These are phyloP conservation scores for Phymatocera aterrima DNA, from an alignment of 2,888 invertebrate genomes.

Conservation along the genomic window DNA sequence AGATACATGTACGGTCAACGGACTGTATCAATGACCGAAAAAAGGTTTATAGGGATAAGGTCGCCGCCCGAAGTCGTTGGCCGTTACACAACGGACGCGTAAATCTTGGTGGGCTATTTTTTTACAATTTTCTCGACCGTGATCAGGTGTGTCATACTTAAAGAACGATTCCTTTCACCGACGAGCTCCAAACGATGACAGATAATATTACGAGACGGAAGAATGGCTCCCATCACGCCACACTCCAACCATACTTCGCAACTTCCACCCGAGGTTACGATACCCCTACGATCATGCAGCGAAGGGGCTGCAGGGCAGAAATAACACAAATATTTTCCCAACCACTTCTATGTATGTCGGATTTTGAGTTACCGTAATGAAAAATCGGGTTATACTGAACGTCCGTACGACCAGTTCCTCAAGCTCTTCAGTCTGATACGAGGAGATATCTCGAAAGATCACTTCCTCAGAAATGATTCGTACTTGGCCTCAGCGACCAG, in stretches of 20 bases:
- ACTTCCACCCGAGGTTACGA: background rate
- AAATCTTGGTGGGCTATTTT: constrained; percentile 14
- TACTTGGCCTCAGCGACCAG: background rate
- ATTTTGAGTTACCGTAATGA: too few species aligned
- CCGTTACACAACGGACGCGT: constrained; percentile 24
- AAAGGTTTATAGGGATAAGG: constrained; percentile 39
- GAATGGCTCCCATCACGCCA: background rate
- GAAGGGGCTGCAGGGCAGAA: too few species aligned
- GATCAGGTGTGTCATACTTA: constrained; percentile 27
- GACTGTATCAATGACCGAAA: constrained; percentile 35
- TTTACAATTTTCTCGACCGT: constrained; percentile 27
- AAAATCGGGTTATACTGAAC: too few species aligned
- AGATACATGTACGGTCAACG: constrained; percentile 32
- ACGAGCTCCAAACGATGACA: background rate
- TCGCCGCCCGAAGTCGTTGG: constrained; percentile 22
- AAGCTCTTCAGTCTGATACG: too few species aligned
- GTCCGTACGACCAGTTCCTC: too few species aligned
- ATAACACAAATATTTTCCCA: too few species aligned
- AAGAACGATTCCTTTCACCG: constrained; percentile 14
- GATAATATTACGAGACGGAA: background rate
- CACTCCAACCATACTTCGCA: background rate
- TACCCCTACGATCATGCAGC: too few species aligned
- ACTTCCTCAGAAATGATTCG: too few species aligned
- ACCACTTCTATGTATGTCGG: too few species aligned
- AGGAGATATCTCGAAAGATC: too few species aligned